Evolutionary conservation across 2,888 invertebrate genomes (phyloP).

Genomic region (Julus scanicus): DNA sequence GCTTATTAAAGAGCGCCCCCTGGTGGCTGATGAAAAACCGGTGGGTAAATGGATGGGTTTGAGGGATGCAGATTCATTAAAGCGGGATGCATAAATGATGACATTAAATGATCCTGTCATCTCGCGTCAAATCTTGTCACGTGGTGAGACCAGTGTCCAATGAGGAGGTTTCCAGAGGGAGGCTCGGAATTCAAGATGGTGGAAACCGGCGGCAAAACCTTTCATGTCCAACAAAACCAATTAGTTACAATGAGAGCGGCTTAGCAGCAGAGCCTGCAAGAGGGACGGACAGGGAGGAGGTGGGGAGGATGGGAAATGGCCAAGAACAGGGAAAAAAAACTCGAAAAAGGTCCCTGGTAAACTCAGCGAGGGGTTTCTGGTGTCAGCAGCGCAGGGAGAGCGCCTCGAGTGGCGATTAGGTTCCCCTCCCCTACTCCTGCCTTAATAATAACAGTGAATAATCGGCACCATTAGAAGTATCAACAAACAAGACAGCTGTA

Average conservation of each 20-base stretch:
- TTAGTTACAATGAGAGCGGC: conserved; percentile 1
- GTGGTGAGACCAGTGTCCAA: not conserved
- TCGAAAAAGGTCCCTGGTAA: not conserved
- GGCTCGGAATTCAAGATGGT: not conserved
- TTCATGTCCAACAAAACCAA: conserved; percentile 1
- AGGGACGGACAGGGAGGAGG: not conserved
- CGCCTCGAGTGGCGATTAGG: conserved; percentile 41
- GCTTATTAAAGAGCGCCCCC: not conserved
- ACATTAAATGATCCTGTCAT: not conserved
- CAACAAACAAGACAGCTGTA: conserved; percentile 50
- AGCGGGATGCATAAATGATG: not conserved
- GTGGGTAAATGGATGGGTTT: not conserved
- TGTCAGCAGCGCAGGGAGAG: conserved; percentile 19
- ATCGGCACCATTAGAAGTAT: conserved; percentile 53
- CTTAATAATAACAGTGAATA: conserved; percentile 50
- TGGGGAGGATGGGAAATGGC: not conserved
- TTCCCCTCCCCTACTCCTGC: conserved; percentile 1
- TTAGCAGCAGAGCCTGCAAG: not conserved
- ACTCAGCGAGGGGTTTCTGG: not conserved
- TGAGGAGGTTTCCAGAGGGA: not conserved
- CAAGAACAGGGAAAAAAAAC: not conserved
- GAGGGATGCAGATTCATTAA: not conserved
- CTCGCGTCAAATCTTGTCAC: not conserved
- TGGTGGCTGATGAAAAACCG: not conserved
- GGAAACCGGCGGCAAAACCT: not conserved